Percentiles rank a stretch among this genome's conserved stretches.
phyloP scores from a whole-genome alignment of 2,113 vertebrate genomes.

The Hiodon alosoides region DNA sequence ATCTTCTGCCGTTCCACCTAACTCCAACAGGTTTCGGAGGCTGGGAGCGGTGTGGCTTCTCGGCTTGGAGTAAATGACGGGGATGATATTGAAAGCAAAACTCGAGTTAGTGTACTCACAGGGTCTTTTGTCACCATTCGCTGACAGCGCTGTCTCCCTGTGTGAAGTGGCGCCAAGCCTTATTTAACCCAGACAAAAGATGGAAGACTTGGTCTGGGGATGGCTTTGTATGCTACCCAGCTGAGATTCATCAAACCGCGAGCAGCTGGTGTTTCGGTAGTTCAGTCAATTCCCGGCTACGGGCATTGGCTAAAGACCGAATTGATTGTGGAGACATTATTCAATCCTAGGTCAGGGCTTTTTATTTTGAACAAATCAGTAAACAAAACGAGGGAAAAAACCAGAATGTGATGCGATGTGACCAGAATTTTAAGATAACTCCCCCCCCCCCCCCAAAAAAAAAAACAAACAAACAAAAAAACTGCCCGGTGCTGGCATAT shows the following conservation, averaged over 20 bases:
- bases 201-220: conserved; percentile 4
- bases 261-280: background rate
- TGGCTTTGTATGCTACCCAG: background rate
- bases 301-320: conserved; percentile 5
- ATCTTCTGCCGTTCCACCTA: background rate
- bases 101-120: background rate
- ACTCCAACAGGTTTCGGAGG: background rate
- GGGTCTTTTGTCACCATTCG: background rate
- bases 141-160: background rate
- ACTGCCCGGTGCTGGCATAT: background rate
- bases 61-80: background rate
- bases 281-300: conserved; percentile 10
- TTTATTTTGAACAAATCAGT: conserved; percentile 2
- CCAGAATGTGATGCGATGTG: too few species aligned
- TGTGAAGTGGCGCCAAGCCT: background rate
- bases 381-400: background rate
- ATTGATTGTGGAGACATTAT: conserved; percentile 18
- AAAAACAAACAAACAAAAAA: background rate
- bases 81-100: conserved; percentile 4
- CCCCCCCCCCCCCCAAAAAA: too few species aligned
- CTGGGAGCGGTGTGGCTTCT: background rate
- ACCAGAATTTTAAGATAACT: background rate
- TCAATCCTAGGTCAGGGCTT: conserved; percentile 10
- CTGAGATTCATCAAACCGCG: conserved; percentile 14
- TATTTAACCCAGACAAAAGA: conserved; percentile 6